Base-by-base conservation (phyloP, 2,888 invertebrate genomes). In the Nasonovia ribisnigri region DNA sequence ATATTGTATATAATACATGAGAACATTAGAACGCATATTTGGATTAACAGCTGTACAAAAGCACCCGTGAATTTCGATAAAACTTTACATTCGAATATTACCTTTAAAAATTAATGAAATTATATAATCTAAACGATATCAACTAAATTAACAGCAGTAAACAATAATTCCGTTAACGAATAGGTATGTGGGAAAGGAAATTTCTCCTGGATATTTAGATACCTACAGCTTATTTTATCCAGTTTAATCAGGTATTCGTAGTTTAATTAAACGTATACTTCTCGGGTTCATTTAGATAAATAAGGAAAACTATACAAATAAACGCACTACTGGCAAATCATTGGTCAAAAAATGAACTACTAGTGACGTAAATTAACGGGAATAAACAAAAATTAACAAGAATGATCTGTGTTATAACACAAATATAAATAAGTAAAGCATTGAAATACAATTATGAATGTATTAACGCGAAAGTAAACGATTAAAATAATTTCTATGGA, bases 11-110 rank as follows among this genome's bases (percentile, higher is more conserved):
- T 36, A 57, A 10, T 43, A 46, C 20, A 42, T n/a, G 36, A 46
- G 60, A 92, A 84, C 57, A 57, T 57, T 57, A 42, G 24, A 91
- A 57, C 26, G 20, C n/a, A 11, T 67, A 16, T 92, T 86, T 43
- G n/a, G 16, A 36, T 91, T 84, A 91, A 91, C 43, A 42, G 29
- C 54, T 84, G 91, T 91, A n/a, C n/a, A n/a, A 29, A 60, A 86
- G 54, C 43, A 92, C 57, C 86, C 36, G 54, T 54, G 16, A 20
- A 86, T 86, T 86, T 43, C 46, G 43, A 92, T 84, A n/a, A 60
- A 36, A 86, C 43, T 67, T 46, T 60, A 57, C 36, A 42, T 46
- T 46, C 11, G n/a, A 29, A 42, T 54, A 42, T 84, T 84, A 26
- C 84, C 77, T 29, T n/a, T n/a, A 43, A 46, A n/a, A 77, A n/a